Evolutionary conservation across 2,888 invertebrate genomes (phyloP).

Genomic region (Acanthosepion lycidas): DNA sequence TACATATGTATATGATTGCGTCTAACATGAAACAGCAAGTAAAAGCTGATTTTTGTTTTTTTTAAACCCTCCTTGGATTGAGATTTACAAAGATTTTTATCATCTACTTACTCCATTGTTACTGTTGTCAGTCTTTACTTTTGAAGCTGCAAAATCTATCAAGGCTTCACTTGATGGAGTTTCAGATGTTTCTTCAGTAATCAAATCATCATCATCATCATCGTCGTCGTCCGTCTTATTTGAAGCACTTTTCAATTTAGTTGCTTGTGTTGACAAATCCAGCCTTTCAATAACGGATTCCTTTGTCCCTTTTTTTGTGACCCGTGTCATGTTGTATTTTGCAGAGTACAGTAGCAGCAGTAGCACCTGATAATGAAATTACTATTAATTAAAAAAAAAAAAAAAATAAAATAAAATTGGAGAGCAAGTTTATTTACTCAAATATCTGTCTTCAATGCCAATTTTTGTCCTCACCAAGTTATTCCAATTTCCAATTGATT

Average conservation of each 20-base stretch:
- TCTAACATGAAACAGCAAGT: too few species aligned
- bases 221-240: neutral
- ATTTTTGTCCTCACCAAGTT: too few species aligned
- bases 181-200: neutral
- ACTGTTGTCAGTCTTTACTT: neutral
- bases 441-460: too few species aligned
- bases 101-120: neutral
- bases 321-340: neutral
- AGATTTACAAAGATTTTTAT: neutral
- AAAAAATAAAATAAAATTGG: too few species aligned
- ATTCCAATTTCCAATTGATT: too few species aligned
- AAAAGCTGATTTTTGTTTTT: too few species aligned
- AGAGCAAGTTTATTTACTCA: too few species aligned
- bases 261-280: neutral
- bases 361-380: slow-evolving; percentile 35
- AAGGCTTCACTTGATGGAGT: neutral
- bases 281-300: neutral
- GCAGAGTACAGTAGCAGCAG: neutral
- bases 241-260: neutral
- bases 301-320: neutral
- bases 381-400: neutral
- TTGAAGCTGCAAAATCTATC: neutral
- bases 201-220: neutral
- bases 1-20: too few species aligned
- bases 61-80: too few species aligned